Evolutionary conservation across 2,888 invertebrate genomes (phyloP).

Genomic region (Dryomyza anilis): DNA sequence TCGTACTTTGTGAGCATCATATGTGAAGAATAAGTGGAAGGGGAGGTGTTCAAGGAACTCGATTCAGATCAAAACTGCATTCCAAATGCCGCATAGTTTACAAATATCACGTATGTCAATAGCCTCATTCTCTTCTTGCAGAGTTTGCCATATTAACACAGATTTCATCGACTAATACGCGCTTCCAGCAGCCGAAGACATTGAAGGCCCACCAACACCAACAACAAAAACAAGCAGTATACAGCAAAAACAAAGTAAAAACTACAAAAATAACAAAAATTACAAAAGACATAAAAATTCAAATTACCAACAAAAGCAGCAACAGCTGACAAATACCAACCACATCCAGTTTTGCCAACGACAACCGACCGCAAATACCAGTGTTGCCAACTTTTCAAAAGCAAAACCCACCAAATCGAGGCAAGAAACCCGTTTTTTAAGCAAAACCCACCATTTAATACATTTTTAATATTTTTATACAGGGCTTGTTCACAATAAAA

Average conservation of each 20-base stretch:
- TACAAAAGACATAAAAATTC: slow-evolving; percentile 12
- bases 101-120: slow-evolving; percentile 5
- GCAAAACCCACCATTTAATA: background rate
- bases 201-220: background rate
- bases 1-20: too few relatives aligned
- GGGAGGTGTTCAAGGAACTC: too few relatives aligned
- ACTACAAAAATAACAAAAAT: background rate
- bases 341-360: slow-evolving; percentile 8
- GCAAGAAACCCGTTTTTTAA: too few relatives aligned
- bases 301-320: slow-evolving; percentile 18
- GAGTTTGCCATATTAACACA: slow-evolving; percentile 1
- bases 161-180: background rate
- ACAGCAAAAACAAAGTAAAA: background rate
- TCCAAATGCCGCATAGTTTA: background rate
- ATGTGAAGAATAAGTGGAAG: too few relatives aligned
- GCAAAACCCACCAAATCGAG: too few relatives aligned
- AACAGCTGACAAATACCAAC: slow-evolving; percentile 17
- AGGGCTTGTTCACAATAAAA: too few relatives aligned
- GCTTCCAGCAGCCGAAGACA: too few relatives aligned
- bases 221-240: background rate
- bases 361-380: background rate
- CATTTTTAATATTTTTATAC: too few relatives aligned
- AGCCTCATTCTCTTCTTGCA: background rate
- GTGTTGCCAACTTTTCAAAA: too few relatives aligned
- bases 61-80: background rate